Evolutionary conservation across 2,797 vertebrate genomes (phyloP).

Genomic region (Buceros bicornis): DNA sequence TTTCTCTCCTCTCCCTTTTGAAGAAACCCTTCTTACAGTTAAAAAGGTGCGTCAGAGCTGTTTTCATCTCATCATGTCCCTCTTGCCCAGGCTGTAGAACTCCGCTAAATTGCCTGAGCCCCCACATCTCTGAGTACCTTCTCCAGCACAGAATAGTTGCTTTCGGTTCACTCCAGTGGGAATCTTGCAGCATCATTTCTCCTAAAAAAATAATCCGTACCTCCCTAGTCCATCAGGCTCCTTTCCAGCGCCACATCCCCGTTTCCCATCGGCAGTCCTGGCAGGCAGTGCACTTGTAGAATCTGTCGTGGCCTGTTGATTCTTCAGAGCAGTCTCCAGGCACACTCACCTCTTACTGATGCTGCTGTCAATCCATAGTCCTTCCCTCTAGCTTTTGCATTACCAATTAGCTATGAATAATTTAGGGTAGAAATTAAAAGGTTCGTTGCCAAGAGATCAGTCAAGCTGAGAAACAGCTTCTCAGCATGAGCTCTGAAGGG

Average conservation of each 20-base stretch:
- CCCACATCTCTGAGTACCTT: background rate
- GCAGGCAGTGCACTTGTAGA: background rate
- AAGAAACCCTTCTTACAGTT: background rate
- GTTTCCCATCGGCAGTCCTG: background rate
- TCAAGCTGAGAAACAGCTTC: background rate
- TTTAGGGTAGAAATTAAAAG: background rate
- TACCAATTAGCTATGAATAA: background rate
- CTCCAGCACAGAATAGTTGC: background rate
- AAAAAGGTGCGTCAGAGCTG: background rate
- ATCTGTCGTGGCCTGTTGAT: background rate
- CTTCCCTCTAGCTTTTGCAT: background rate
- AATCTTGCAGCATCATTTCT: background rate
- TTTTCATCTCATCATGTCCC: background rate
- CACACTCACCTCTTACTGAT: background rate
- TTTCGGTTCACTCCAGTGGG: background rate
- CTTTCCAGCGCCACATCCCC: accelerated
- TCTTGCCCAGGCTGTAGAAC: background rate
- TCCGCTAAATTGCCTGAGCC: background rate
- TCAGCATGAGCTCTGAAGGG: background rate
- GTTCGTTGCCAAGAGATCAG: background rate
- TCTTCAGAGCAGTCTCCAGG: background rate
- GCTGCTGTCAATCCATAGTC: background rate
- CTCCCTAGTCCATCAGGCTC: background rate
- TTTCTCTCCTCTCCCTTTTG: background rate
- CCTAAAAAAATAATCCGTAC: background rate